phyloP scores from a whole-genome alignment of 2,797 vertebrate species.

The Brachymystax lenok region DNA sequence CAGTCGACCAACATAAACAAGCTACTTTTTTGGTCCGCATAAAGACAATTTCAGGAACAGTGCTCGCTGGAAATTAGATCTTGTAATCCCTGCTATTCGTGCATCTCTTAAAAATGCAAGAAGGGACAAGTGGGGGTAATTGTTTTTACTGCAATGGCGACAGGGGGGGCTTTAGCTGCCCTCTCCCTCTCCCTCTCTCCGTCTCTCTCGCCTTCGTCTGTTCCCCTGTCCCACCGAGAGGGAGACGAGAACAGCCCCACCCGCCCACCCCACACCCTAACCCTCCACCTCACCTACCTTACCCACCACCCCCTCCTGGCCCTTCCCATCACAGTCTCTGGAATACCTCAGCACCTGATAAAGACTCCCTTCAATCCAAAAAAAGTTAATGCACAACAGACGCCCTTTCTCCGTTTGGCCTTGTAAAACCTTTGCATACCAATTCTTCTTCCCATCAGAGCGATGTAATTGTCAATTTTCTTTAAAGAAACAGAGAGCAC shows the following conservation, averaged over 20 bases:
- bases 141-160: constrained; percentile 52
- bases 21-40: constrained; percentile 19
- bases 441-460: constrained; percentile 63
- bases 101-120: constrained; percentile 55
- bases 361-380: constrained; percentile 58
- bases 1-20: constrained; percentile 51
- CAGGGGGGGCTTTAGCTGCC: constrained; percentile 34
- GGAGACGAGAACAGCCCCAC: neutral
- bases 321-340: constrained; percentile 56
- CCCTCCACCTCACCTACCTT: neutral
- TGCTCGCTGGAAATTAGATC: constrained; percentile 59
- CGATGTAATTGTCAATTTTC: constrained; percentile 65
- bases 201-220: no score
- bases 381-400: constrained; percentile 71
- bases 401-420: constrained; percentile 52
- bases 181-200: no score
- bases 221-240: neutral
- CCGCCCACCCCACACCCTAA: neutral
- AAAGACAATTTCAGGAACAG: constrained; percentile 39
- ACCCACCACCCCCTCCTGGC: constrained; percentile 8
- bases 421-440: constrained; percentile 71
- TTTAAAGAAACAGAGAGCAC: constrained; percentile 44
- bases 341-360: constrained; percentile 70
- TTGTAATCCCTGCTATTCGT: constrained; percentile 55
- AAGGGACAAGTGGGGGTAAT: constrained; percentile 48